Evolutionary conservation across 2,113 vertebrate species (phyloP).

Genomic region (Leuciscus idus): DNA sequence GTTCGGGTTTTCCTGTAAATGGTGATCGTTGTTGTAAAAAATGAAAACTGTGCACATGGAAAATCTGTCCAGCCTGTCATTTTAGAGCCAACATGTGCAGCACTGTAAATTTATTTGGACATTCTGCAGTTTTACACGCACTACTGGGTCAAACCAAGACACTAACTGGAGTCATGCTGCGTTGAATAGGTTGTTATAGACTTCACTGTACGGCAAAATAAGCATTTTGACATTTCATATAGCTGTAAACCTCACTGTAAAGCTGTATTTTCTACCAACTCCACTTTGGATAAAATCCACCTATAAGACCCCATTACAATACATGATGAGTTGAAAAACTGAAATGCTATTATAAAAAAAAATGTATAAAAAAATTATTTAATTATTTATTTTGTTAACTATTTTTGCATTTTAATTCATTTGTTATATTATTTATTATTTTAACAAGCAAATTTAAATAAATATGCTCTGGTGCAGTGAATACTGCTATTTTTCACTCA

Average conservation of each 20-base stretch:
- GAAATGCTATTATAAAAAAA: too few relatives aligned
- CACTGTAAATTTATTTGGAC: slow-evolving; percentile 47
- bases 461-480: neutral
- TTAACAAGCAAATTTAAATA: neutral
- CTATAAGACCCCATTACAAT: neutral
- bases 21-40: slow-evolving; percentile 62
- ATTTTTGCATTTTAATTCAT: neutral
- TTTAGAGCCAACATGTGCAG: slow-evolving; percentile 45
- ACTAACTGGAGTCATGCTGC: slow-evolving; percentile 38
- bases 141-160: slow-evolving; percentile 33
- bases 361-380: neutral
- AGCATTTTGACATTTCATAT: neutral
- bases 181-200: slow-evolving; percentile 24
- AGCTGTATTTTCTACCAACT: neutral
- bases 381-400: neutral
- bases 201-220: slow-evolving; percentile 19
- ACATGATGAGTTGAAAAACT: too few relatives aligned
- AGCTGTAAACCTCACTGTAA: neutral
- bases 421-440: neutral
- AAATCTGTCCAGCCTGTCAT: slow-evolving; percentile 55
- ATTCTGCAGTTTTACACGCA: slow-evolving; percentile 48
- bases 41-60: slow-evolving; percentile 59
- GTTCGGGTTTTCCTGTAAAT: slow-evolving; percentile 53
- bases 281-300: neutral
- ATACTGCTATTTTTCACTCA: neutral